phyloP scores from a whole-genome alignment of 2,113 vertebrate species.

The Cynoglossus semilaevis region DNA sequence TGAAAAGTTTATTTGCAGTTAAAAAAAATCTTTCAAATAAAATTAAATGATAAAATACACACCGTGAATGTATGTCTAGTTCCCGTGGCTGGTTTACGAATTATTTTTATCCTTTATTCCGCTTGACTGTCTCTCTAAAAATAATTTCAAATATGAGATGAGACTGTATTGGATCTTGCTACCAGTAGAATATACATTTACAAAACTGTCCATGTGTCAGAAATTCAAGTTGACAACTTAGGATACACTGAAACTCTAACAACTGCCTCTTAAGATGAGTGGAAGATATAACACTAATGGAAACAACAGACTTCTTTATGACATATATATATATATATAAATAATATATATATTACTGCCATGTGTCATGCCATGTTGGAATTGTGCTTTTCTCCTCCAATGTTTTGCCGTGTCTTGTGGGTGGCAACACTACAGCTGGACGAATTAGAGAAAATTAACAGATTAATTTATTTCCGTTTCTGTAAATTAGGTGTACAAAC shows the following conservation, averaged over 20 bases:
- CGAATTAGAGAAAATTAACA: conserved; percentile 57
- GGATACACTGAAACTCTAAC: conserved; percentile 40
- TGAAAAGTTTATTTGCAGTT: no score
- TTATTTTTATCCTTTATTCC: no score
- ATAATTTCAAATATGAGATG: no score
- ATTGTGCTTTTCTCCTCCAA: conserved; percentile 42
- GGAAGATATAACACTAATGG: conserved; percentile 54
- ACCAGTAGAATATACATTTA: no score
- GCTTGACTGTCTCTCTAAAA: no score
- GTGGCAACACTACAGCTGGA: conserved; percentile 55
- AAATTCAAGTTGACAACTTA: not conserved
- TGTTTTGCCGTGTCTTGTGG: conserved; percentile 42
- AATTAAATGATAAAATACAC: no score
- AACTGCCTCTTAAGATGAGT: conserved; percentile 52
- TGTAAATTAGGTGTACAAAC: conserved; percentile 78
- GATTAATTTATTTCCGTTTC: conserved; percentile 74
- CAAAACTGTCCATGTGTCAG: conserved; percentile 10
- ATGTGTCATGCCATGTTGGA: conserved; percentile 48
- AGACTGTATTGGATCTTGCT: no score
- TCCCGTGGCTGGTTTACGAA: no score
- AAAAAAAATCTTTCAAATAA: no score
- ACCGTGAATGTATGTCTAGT: no score
- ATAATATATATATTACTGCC: conserved; percentile 54
- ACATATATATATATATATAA: conserved; percentile 37
- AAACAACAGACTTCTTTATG: conserved; percentile 5